Evolutionary conservation across 2,888 invertebrate genomes (phyloP), one percentile per base, ranked within the genome.

Genomic region (Coenonympha arcania): DNA sequence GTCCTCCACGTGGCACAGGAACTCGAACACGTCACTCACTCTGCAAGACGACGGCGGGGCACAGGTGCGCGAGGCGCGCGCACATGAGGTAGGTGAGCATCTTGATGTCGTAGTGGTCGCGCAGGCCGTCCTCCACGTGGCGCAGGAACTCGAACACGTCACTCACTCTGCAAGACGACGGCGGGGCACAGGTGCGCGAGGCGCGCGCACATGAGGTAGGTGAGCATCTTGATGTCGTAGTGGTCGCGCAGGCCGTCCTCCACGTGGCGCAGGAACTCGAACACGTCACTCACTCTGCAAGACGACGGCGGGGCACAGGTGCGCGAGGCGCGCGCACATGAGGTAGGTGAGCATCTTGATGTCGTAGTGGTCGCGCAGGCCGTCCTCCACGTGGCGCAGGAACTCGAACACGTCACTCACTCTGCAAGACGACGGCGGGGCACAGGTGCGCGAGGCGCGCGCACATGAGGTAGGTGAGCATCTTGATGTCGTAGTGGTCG

Each of bases 71-170:
- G 41, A 99, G 89, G 15, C 99, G 88, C 1, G 96, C 95, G 44
- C 98, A 93, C 97, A 99, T 99, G 54, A 99, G 91, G 74, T 99
- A 99, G 4, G 99, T 98, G 61, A 99, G 88, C 96, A 99, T 98
- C 87, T 99, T 99, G 69, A 99, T 95, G 67, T 95, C 95, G 71
- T 95, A 95, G 74, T 95, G 95, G 85, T 95, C 95, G 71, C 92
- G 90, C 44, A 99, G 89, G 4, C 99, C 99, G 66, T 94, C 95
- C 83, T 99, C 98, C 48, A 99, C 96, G 77, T 99, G 96, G 62
- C 95, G 93, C 67, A 99, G 88, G 83, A 99, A 99, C 34, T 18
- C 15, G 1, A 20, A 5, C 3, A 5, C 11, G 2, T 6, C 0
- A 59, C 90, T 89, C 84, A 96, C 97, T 92, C 79, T 98, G 95